phyloP scores from a whole-genome alignment of 1,140 invertebrate species.

The Ptiloglossa arizonensis region DNA sequence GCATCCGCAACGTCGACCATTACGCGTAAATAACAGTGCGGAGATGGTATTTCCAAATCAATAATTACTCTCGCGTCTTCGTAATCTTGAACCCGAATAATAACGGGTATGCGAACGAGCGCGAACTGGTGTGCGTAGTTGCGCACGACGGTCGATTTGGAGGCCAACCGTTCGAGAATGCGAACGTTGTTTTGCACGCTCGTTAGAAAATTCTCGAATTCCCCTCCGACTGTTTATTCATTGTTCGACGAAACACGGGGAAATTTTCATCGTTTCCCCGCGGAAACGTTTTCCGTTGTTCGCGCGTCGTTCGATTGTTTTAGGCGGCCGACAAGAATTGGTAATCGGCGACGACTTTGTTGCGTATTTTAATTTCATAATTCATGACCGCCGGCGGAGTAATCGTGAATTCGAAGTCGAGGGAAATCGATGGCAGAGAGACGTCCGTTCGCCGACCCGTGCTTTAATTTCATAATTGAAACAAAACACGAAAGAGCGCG shows the following conservation, averaged over 20 bases:
- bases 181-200: neutral
- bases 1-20: slow-evolving; percentile 36
- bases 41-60: slow-evolving; percentile 51
- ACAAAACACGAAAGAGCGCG: neutral
- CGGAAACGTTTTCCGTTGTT: no score
- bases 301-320: no score
- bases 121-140: neutral
- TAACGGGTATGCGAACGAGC: slow-evolving; percentile 14
- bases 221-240: no score
- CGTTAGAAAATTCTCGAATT: no score
- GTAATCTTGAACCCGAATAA: slow-evolving; percentile 57
- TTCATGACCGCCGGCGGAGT: neutral
- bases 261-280: no score
- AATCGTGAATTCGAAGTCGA: neutral
- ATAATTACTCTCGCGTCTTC: slow-evolving; percentile 58
- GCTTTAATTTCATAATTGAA: slow-evolving; percentile 41
- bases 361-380: neutral
- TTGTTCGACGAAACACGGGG: no score
- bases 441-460: no score
- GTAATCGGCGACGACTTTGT: neutral
- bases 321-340: no score
- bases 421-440: no score
- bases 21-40: slow-evolving; percentile 54
- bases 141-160: slow-evolving; percentile 27
- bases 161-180: slow-evolving; percentile 29